Conservation (phyloP, 2,113 vertebrate genomes). For the Rhinopomastus cyanomelas region DNA sequence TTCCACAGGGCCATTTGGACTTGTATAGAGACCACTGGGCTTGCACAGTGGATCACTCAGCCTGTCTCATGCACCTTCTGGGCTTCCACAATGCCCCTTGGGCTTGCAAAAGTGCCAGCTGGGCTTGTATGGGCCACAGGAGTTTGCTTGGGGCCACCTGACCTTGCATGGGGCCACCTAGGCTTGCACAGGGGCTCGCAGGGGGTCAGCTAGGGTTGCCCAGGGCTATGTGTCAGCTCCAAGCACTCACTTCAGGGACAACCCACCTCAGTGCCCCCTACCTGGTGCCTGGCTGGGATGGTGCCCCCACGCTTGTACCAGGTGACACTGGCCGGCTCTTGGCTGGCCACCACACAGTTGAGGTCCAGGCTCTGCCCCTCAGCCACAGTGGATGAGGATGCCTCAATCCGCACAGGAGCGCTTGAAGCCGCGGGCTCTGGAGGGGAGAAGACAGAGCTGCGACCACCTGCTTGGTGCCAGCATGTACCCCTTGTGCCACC, state of each 20-base stretch:
- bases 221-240: not conserved
- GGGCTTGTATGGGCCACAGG: not conserved
- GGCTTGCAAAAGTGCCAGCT: not conserved
- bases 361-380: slow-evolving; percentile 87
- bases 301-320: slow-evolving; percentile 78
- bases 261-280: not conserved
- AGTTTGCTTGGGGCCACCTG: not conserved
- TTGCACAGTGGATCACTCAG: no score
- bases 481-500: fast-evolving
- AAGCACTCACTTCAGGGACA: not conserved
- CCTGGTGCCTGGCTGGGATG: slow-evolving; percentile 86
- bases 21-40: not conserved
- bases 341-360: slow-evolving; percentile 80
- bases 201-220: not conserved
- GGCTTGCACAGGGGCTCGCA: not conserved
- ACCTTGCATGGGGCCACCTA: not conserved
- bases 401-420: slow-evolving; percentile 73
- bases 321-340: slow-evolving; percentile 78
- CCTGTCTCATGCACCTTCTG: no score
- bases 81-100: no score
- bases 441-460: not conserved
- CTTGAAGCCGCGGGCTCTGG: not conserved
- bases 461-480: fast-evolving
- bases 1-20: no score
- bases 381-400: slow-evolving; percentile 76